phyloP scores from a whole-genome alignment of 2,888 invertebrate species.

The Tolmerus cingulatus region DNA sequence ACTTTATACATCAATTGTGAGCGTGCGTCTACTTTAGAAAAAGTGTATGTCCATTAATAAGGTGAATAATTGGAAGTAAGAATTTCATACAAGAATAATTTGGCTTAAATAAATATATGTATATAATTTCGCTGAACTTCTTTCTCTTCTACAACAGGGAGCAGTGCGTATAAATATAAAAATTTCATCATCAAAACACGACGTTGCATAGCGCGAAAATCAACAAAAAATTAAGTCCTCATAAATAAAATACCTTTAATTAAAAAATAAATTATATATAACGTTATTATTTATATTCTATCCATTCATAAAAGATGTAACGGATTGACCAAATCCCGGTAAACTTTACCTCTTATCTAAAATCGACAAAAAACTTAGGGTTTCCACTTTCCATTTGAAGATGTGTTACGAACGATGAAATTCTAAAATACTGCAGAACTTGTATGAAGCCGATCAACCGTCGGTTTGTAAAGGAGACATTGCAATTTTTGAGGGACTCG shows the following conservation, averaged over 20 bases:
- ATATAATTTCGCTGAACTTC: neutral
- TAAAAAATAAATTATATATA: constrained; percentile 16
- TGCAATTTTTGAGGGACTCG: neutral
- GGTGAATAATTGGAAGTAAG: neutral
- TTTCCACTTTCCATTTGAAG: constrained; percentile 1
- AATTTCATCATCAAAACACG: neutral
- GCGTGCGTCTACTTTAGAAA: neutral
- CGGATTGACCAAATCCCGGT: neutral
- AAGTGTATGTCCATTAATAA: neutral
- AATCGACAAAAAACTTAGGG: neutral
- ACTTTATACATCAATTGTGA: neutral
- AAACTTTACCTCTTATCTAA: neutral
- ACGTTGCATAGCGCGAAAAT: neutral
- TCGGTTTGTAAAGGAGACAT: neutral
- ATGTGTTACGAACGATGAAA: neutral
- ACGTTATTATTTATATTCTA: constrained; percentile 5
- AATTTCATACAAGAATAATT: neutral
- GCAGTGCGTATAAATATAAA: neutral
- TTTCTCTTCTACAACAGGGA: neutral
- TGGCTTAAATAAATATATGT: neutral
- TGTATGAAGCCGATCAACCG: neutral
- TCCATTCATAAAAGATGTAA: constrained; percentile 7
- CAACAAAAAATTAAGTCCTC: neutral
- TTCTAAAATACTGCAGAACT: neutral
- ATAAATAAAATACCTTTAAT: constrained; percentile 24